Base-by-base conservation (phyloP, 2,797 vertebrate species). In the Glossophaga mutica region DNA sequence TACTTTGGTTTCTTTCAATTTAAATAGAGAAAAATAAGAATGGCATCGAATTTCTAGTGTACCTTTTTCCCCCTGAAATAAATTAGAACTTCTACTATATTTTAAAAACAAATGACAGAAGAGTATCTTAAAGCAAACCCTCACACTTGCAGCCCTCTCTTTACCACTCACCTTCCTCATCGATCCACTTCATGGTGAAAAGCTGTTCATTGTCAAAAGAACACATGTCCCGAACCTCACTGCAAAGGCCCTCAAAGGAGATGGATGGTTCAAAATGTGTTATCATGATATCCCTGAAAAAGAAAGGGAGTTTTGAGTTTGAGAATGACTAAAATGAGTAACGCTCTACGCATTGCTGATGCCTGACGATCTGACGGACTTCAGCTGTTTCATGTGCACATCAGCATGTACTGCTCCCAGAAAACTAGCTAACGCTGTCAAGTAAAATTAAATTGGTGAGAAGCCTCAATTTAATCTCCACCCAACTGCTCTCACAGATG, bases 121-220 rank as follows among this genome's bases (percentile, higher is more conserved):
- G 37, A 87, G 15, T 24, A 89, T 29, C 73, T 90, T 70, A 70
- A 50, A 68, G 85, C 4, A 44, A 65, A 88, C 16, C 68, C 22
- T 71, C 32, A 71, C 22, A 81, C 29, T 68, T 67, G 29, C 62
- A 88, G 7, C 24, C 8, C 14, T 37, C 55, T 67, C 52, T 77
- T 85, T 48, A 29, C 0, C 5, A 94, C 94, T 98, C 97, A 99
- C 99, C 99, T 99, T 99, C 99, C 96, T 99, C 99, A 59, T 99
- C 99, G 83, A 99, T 99, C 99, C 99, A 99, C 95, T 99, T 99
- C 99, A 99, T 99, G 97, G 99, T 99, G 98, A 99, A 99, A 93
- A 99, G 99, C 96, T 99, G 99, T 95, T 99, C 99, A 0, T 99
- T 99, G 98, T 99, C 99, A 98, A 99, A 99, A 88, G 99, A 99